Percentiles rank a stretch among this genome's conserved stretches.
Evolutionary conservation across 2,888 invertebrate genomes (phyloP).

Genomic region (Ephialtes manifestator): DNA sequence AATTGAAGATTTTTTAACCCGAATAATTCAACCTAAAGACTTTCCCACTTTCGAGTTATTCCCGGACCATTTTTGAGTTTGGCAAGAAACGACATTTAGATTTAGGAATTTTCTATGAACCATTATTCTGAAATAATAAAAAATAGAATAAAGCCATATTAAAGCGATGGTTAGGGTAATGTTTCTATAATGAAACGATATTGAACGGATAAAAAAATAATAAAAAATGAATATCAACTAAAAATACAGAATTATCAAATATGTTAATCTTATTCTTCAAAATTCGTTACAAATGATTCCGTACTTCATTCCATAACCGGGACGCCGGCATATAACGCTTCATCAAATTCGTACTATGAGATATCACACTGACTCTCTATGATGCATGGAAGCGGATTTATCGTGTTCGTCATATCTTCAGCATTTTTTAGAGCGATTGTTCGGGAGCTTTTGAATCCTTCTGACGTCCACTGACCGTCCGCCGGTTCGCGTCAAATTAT

Average conservation of each 20-base stretch:
- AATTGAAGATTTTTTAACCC: too few relatives aligned
- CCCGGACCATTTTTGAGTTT: too few relatives aligned
- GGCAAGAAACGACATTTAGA: too few relatives aligned
- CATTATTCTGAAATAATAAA: too few relatives aligned
- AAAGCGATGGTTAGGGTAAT: background rate
- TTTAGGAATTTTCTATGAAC: too few relatives aligned
- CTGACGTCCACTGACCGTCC: background rate
- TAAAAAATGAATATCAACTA: background rate
- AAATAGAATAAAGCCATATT: too few relatives aligned
- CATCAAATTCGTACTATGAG: background rate
- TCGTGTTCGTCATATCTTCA: conserved; percentile 15
- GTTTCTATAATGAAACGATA: background rate
- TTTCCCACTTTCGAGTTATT: too few relatives aligned
- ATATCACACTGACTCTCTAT: background rate
- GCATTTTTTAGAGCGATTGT: conserved; percentile 23
- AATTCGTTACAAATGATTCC: background rate
- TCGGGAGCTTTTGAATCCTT: conserved; percentile 16
- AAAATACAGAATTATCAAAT: background rate
- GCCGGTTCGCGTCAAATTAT: conserved; percentile 29
- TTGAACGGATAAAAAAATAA: background rate
- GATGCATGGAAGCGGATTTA: background rate
- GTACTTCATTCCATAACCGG: background rate
- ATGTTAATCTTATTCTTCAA: background rate
- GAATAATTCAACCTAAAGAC: too few relatives aligned
- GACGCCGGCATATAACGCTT: background rate